Conservation (phyloP, 2,113 vertebrate genomes). For the Oceanites oceanicus region DNA sequence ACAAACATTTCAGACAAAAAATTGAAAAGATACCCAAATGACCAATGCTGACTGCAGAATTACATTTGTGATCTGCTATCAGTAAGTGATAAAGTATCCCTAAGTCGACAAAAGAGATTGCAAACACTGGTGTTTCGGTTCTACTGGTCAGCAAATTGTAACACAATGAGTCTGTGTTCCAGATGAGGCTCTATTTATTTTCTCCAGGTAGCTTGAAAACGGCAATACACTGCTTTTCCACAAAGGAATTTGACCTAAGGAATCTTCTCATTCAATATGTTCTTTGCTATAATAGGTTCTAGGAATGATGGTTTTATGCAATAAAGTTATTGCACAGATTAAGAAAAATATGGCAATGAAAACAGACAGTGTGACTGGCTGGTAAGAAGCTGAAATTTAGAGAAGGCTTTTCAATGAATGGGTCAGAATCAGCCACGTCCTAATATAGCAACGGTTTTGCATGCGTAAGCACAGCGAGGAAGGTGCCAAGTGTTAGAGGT, state of each 20-base stretch:
- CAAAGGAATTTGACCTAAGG: not conserved
- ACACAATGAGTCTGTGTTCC: not conserved
- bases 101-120: not conserved
- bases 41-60: not conserved
- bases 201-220: not conserved
- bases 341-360: not conserved
- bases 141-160: not conserved
- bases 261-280: accelerated
- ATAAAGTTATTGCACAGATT: not conserved
- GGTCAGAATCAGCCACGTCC: not conserved
- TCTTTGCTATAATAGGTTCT: not conserved
- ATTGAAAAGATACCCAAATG: not conserved
- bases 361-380: not conserved
- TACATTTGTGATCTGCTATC: not conserved
- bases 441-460: not conserved
- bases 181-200: not conserved
- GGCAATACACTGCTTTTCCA: not conserved
- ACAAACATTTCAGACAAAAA: not conserved
- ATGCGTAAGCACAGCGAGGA: not conserved
- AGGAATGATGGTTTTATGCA: not conserved
- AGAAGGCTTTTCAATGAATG: not conserved
- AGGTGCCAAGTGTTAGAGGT: not conserved
- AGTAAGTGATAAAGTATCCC: not conserved
- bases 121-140: not conserved
- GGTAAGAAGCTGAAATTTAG: not conserved